A percentile compares a stretch with the other conserved stretches of the same genome.
These are phyloP conservation scores for Enteromius radiatus DNA, from an alignment of 2,797 vertebrate genomes.

Conservation along the genomic window DNA sequence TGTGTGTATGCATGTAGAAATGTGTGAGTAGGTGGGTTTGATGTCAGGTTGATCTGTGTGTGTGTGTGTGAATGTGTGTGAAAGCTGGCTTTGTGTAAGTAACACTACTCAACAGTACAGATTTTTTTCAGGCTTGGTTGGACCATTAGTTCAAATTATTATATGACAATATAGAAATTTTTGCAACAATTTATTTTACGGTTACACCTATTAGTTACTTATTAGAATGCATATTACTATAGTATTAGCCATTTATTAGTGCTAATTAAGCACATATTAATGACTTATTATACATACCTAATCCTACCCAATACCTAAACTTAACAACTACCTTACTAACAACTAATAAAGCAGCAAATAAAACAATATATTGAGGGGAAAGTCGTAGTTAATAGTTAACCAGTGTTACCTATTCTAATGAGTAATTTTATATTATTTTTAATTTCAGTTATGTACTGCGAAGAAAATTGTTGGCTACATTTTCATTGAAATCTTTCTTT, in stretches of 20 bases:
- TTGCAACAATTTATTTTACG: too few species aligned
- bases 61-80: constrained; percentile 16
- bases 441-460: not conserved
- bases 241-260: too few species aligned
- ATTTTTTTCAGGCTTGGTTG: not conserved
- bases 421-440: not conserved
- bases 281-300: too few species aligned
- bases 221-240: too few species aligned
- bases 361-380: too few species aligned
- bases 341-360: too few species aligned
- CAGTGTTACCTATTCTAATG: too few species aligned
- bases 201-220: too few species aligned
- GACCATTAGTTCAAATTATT: constrained; percentile 1
- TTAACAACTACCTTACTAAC: too few species aligned
- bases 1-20: constrained; percentile 16
- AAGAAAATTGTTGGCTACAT: not conserved
- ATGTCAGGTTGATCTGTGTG: constrained; percentile 50
- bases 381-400: too few species aligned
- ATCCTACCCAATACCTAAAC: too few species aligned
- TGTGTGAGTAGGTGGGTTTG: constrained; percentile 28
- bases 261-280: too few species aligned
- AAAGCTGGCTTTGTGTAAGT: constrained; percentile 35
- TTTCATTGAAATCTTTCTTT: not conserved
- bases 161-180: not conserved
- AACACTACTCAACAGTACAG: not conserved